Base-by-base conservation (phyloP, 2,113 vertebrate species). In the Phasianus colchicus region DNA sequence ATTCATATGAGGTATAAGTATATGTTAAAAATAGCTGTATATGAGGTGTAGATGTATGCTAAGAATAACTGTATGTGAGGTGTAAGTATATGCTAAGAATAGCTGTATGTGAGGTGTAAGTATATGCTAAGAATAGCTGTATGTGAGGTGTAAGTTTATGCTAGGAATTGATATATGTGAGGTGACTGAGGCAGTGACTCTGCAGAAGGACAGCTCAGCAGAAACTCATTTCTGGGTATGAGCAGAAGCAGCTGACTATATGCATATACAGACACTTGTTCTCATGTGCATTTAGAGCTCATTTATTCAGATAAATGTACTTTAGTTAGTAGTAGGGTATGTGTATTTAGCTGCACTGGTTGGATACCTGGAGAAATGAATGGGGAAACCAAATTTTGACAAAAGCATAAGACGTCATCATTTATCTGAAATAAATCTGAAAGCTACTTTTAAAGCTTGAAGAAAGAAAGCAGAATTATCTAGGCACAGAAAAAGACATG, bases 341-440 rank as follows among this genome's bases (percentile, higher is more conserved):
- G 16, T 2, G 18, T 22, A 42, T 63, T 84, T 40, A 24, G 58
- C 47, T 55, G 55, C 38, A 52, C 73, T 86, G 0, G 1, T 86
- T 0, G 1, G 38, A 72, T 55, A 3, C 2, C 2, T 30, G 34
- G 65, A 65, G 75, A 27, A 21, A 1, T 6, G 50, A 43, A n/a
- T 36, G 9, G 48, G 74, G 70, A 63, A 89, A 67, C n/a, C 50
- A 58, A 38, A 52, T 64, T 48, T 81, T 47, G 21, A 42, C 60
- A 47, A 22, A 70, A 66, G 54, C 34, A 21, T 10, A 20, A 63
- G 72, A 55, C 47, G 4, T 65, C 60, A 27, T 47, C 42, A 48
- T 72, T 34, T 48, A 71, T 60, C 50, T 73, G 22, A 65, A 38
- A 38, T 38, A 38, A 38, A 38, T 38, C 38, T 38, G 38, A 38